Base-by-base conservation (phyloP, 2,888 invertebrate species). In the Drosophila robusta region DNA sequence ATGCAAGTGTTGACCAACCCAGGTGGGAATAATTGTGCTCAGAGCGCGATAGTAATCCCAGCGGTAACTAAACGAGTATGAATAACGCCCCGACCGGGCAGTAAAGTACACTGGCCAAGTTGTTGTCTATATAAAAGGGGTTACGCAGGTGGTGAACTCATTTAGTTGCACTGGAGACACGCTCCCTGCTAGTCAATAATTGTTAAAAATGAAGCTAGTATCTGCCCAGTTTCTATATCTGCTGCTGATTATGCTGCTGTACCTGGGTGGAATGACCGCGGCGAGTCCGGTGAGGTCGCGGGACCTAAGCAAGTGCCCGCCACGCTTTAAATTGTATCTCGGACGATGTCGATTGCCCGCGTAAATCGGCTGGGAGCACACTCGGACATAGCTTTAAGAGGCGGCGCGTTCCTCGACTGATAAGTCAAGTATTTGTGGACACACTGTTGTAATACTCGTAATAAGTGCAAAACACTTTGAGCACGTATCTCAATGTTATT, bases 311-410 rank as follows among this genome's bases (percentile, higher is more conserved):
- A 57, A 68, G 11, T 70, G 86, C n/a, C 56, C 66, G 1, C 38
- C 62, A 0, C 56, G 70, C 11, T 66, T 66, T 34, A 57, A 70
- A 12, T 6, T 75, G n/a, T 75, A 54, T 22, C 38, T 71, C 1
- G 75, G 81, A 51, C 76, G 76, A 38, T 85, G 84, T 45, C 85
- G 75, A 9, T 41, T 49, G 56, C 49, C 64, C 18, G 83, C 75
- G 45, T 87, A 49, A 76, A n/a, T 29, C 16, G 16, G 7, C 11
- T 50, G n/a, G 11, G 11, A 38, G 26, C 26, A 16, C 14, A 16
- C 24, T 26, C 24, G 12, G 24, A 44, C 32, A 16, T 57, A 12
- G 32, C 41, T 41, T 51, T 47, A 34, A 56, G 39, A 22, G 14
- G 26, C 39, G 44, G n/a, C 29, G 26, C 29, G 8, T 39, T 51